Base-by-base conservation (phyloP, 2,113 vertebrate genomes). In the Zosterops lateralis region DNA sequence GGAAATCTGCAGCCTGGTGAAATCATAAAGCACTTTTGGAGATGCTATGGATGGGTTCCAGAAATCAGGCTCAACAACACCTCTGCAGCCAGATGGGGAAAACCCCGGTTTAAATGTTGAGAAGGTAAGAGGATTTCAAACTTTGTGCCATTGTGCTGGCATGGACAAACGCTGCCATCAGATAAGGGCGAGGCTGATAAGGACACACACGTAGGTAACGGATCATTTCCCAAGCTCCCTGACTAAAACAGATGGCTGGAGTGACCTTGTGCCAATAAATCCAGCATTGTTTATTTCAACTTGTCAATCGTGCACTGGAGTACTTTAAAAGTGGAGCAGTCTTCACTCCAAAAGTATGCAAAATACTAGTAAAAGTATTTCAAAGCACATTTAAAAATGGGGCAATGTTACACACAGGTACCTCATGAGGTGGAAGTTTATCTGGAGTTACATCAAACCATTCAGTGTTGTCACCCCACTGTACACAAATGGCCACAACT, bases 211-310 rank as follows among this genome's bases (percentile, higher is more conserved):
- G 1, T 3, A 71, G 57, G 72, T 92, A 90, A 92, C 17, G 57
- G 78, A 65, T 57, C 71, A 61, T 47, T 87, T 89, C 80, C 73
- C 89, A 44, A 72, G 80, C 77, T 94, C 92, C 60, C 76, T 26
- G 64, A 80, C 64, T 87, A 31, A 96, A 84, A 42, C 73, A 90
- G 82, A 70, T 77, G 85, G 67, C 57, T 89, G 51, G 1, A 57
- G 45, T 45, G 44, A 91, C 91, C 86, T 72, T 50, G 77, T 72
- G 77, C 65, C 89, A 91, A 45, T 57, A 95, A 89, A 94, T 42
- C 36, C 83, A 61, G 68, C n/a, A 19, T 4, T 45, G 20, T 72
- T 84, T 29, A 78, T 38, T 38, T 56, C 1, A 74, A 78, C 57
- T 57, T 34, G 45, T 60, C 79, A 42, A 29, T 72, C 44, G 26